These are phyloP conservation scores for Corvus cornix DNA, from an alignment of 2,113 vertebrate genomes.

Conservation along the genomic window DNA sequence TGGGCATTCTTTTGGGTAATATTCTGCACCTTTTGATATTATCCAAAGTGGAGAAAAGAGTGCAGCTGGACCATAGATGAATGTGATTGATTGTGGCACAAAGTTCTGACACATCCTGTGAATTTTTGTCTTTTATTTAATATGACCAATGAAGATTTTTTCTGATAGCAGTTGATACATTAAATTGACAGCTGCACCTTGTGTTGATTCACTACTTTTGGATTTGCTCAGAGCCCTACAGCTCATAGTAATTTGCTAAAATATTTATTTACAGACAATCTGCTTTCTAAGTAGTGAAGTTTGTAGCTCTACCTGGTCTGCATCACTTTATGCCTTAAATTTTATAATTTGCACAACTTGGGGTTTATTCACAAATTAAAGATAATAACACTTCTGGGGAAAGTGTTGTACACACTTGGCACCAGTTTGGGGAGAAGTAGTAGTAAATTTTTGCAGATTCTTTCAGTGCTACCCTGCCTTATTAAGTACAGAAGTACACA, in stretches of 20 bases:
- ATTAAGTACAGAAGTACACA: background rate
- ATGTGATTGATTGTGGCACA: background rate
- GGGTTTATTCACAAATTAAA: background rate
- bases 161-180: background rate
- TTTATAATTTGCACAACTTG: background rate
- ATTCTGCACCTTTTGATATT: background rate
- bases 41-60: background rate
- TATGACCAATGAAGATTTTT: background rate
- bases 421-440: background rate
- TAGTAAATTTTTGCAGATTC: background rate
- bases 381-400: background rate
- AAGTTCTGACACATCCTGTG: background rate
- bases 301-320: background rate
- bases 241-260: background rate
- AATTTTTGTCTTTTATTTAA: background rate
- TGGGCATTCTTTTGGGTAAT: background rate
- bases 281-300: background rate
- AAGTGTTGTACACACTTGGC: background rate
- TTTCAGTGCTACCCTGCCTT: background rate
- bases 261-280: background rate
- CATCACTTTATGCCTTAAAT: background rate
- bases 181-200: background rate
- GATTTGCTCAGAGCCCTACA: background rate
- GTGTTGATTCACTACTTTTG: background rate
- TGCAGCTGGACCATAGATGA: background rate